A percentile compares a stretch with the other conserved stretches of the same genome.
phyloP scores from a whole-genome alignment of 1,140 invertebrate genomes.

The Andrena cerasifolii region DNA sequence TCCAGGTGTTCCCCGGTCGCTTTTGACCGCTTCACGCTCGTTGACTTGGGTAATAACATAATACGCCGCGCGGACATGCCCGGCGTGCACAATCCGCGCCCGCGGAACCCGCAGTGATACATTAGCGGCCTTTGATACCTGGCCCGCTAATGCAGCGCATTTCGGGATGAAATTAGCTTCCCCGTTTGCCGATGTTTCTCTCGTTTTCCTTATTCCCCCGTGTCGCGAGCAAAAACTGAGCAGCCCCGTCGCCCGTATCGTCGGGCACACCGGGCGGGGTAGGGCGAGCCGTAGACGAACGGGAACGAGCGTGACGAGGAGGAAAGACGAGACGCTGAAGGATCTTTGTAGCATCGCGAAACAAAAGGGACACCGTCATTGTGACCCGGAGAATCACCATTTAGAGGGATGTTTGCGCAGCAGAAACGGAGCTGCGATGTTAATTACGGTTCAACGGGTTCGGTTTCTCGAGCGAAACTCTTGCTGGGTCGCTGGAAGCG shows the following conservation, averaged over 20 bases:
- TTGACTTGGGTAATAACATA: conserved; percentile 76
- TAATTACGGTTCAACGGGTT: too few species aligned
- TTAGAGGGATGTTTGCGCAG: not conserved
- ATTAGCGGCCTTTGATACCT: conserved; percentile 73
- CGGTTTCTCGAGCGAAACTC: too few species aligned
- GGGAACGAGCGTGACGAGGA: too few species aligned
- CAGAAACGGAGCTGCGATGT: not conserved
- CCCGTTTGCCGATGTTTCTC: not conserved
- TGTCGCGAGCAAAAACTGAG: not conserved
- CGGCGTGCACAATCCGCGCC: conserved; percentile 60
- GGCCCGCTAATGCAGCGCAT: conserved; percentile 58
- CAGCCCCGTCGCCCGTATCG: not conserved
- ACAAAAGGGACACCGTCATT: not conserved
- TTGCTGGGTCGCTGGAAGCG: too few species aligned
- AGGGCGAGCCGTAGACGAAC: too few species aligned
- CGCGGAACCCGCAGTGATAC: conserved; percentile 66
- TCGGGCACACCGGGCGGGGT: not conserved
- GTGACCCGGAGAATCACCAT: not conserved
- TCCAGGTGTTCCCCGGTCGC: conserved; percentile 61
- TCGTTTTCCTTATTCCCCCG: conserved; percentile 11
- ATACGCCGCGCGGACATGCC: conserved; percentile 69
- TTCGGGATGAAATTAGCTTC: conserved; percentile 66
- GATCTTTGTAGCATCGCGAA: not conserved
- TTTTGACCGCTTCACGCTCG: conserved; percentile 73
- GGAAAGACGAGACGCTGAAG: too few species aligned